phyloP scores from a whole-genome alignment of 2,113 vertebrate genomes.

The Catagonus wagneri region DNA sequence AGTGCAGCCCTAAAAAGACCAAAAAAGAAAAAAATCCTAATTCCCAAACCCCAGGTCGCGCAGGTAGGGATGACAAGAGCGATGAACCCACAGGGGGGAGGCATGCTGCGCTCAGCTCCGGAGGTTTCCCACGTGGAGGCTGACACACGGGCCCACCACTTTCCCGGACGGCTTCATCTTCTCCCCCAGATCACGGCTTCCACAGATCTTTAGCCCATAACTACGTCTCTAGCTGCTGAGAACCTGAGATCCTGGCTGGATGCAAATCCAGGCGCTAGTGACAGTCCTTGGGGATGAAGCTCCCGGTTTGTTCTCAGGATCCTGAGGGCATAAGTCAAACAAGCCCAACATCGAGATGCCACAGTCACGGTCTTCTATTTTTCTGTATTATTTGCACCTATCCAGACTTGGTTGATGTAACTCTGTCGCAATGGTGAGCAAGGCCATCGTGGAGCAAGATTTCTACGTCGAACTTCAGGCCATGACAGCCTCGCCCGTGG shows the following conservation, averaged over 20 bases:
- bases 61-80: background rate
- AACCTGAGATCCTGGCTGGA: background rate
- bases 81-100: background rate
- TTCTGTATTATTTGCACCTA: background rate
- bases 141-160: rapidly evolving
- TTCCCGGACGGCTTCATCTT: background rate
- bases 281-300: background rate
- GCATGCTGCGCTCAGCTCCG: background rate
- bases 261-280: background rate
- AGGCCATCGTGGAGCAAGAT: background rate
- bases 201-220: background rate
- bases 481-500: background rate
- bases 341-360: background rate
- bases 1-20: too few species aligned
- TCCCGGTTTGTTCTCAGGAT: background rate
- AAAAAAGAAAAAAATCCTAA: too few species aligned
- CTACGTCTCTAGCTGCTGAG: background rate
- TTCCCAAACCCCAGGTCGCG: background rate
- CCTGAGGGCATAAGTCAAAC: too few species aligned
- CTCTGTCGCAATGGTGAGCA: background rate
- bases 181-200: background rate
- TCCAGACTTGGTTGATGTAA: background rate
- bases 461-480: background rate
- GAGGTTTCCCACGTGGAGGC: rapidly evolving
- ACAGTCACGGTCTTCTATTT: background rate